phyloP scores from a whole-genome alignment of 2,888 invertebrate genomes.

The Drosophila mettleri region DNA sequence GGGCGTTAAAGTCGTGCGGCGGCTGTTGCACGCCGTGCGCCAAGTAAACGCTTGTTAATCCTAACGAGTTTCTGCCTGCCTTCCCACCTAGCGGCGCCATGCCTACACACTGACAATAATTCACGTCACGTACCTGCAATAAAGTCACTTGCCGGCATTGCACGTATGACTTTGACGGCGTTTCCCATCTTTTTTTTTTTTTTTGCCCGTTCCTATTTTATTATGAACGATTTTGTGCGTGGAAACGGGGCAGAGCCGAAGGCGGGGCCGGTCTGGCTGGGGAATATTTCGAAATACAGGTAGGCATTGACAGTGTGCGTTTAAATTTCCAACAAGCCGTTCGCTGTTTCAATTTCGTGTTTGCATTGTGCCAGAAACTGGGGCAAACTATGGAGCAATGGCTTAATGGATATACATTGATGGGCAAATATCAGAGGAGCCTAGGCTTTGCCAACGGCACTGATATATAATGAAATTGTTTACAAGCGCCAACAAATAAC shows the following conservation, averaged over 20 bases:
- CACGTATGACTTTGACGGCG: constrained; percentile 81
- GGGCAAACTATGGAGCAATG: constrained; percentile 31
- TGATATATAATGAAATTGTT: constrained; percentile 9
- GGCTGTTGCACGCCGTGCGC: constrained; percentile 62
- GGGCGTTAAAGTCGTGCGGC: constrained; percentile 52
- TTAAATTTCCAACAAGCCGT: constrained; percentile 55
- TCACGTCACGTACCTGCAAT: constrained; percentile 81
- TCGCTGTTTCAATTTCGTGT: constrained; percentile 62
- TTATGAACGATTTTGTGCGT: constrained; percentile 79
- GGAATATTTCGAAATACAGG: constrained; percentile 41
- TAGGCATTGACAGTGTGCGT: constrained; percentile 60
- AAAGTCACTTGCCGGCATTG: constrained; percentile 80
- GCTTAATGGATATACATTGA: constrained; percentile 10
- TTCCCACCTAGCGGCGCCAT: not conserved
- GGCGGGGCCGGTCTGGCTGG: not conserved
- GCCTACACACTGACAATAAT: constrained; percentile 73
- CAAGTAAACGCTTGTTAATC: constrained; percentile 81
- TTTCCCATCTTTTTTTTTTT: constrained; percentile 38
- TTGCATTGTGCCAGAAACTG: constrained; percentile 40
- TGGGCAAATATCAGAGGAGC: not conserved
- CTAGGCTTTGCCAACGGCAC: not conserved
- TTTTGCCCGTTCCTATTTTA: constrained; percentile 56
- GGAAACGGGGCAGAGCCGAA: constrained; percentile 11
- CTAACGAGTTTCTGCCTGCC: constrained; percentile 73
- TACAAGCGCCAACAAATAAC: not conserved